These are phyloP conservation scores for Lasaia peninsularis DNA, from an alignment of 1,140 invertebrate species.

Conservation along the genomic window DNA sequence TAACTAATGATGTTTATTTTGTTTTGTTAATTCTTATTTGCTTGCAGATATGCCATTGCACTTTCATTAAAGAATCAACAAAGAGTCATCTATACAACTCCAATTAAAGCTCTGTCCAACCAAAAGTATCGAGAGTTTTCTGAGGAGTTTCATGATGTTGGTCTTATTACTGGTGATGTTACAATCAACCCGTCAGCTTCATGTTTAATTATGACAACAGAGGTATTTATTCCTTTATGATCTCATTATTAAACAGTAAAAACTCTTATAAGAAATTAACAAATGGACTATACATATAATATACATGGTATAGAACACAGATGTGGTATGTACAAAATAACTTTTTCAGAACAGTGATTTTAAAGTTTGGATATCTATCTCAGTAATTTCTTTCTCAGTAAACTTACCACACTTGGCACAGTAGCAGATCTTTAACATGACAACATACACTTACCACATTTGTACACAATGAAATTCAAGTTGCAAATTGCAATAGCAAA, in stretches of 20 bases:
- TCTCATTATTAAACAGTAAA: neutral
- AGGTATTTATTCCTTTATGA: slow-evolving; percentile 78
- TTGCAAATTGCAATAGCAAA: too few relatives aligned
- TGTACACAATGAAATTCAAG: too few relatives aligned
- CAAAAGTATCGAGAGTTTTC: slow-evolving; percentile 99
- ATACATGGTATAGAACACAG: too few relatives aligned
- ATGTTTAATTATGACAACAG: slow-evolving; percentile 99
- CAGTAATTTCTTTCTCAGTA: too few relatives aligned
- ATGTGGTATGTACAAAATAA: too few relatives aligned
- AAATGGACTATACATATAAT: slow-evolving; percentile 1
- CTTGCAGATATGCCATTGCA: slow-evolving; percentile 85
- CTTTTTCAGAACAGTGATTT: too few relatives aligned
- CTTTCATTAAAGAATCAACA: slow-evolving; percentile 84
- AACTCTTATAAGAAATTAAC: slow-evolving; percentile 7
- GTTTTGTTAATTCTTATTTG: slow-evolving; percentile 19
- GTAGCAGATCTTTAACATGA: too few relatives aligned
- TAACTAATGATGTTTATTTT: slow-evolving; percentile 18
- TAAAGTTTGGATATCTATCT: too few relatives aligned
- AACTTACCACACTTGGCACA: too few relatives aligned
- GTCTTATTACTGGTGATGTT: slow-evolving; percentile 98
- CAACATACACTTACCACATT: too few relatives aligned
- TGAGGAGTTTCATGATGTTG: slow-evolving; percentile 99
- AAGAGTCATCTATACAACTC: slow-evolving; percentile 99
- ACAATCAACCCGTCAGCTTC: slow-evolving; percentile 99
- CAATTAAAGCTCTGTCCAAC: slow-evolving; percentile 99